These are phyloP conservation scores for Metellina segmentata DNA, from an alignment of 2,888 invertebrate genomes.

Conservation along the genomic window DNA sequence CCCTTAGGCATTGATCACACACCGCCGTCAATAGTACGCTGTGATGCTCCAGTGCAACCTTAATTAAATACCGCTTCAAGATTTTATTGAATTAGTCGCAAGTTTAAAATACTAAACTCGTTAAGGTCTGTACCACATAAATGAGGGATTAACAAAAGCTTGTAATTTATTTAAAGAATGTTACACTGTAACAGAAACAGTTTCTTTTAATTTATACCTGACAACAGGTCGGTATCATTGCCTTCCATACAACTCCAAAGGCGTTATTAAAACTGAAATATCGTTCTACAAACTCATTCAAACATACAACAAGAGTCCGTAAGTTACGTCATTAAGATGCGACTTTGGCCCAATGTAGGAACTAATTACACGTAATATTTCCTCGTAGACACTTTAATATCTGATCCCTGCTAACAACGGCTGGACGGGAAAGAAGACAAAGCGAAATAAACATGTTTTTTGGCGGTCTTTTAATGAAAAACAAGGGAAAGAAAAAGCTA, in stretches of 20 bases:
- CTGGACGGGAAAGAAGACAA: not conserved
- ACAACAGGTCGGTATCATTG: not conserved
- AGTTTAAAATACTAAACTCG: no score
- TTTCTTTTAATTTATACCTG: not conserved
- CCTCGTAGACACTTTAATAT: not conserved
- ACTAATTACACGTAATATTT: not conserved
- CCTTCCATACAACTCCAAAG: not conserved
- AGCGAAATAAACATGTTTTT: constrained; percentile 7
- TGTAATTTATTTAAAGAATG: no score
- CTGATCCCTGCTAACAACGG: not conserved
- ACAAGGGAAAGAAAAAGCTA: constrained; percentile 20
- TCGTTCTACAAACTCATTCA: not conserved
- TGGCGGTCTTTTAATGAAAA: constrained; percentile 37
- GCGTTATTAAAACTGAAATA: not conserved
- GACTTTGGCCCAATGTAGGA: not conserved
- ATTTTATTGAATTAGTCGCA: no score
- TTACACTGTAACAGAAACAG: no score
- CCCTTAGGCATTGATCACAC: no score
- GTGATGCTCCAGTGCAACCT: no score
- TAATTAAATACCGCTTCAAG: no score
- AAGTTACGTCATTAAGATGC: not conserved
- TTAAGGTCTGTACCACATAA: no score
- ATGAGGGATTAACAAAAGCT: no score
- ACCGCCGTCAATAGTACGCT: no score
- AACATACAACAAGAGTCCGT: not conserved